phyloP scores from a whole-genome alignment of 2,797 vertebrate genomes.

The Ciconia nigra region DNA sequence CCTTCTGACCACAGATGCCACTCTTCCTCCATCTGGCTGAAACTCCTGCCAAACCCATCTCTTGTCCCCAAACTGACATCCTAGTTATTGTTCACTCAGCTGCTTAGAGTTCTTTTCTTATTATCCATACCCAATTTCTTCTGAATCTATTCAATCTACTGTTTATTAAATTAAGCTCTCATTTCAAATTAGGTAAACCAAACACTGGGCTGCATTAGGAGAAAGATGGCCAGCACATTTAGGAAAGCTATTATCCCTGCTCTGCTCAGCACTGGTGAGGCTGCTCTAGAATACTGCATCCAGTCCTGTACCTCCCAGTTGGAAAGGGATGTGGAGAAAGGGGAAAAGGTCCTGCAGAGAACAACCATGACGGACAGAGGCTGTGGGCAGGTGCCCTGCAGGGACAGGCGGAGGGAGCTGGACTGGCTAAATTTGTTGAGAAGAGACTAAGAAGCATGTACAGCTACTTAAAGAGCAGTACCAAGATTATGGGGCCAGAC shows the following conservation, averaged over 20 bases:
- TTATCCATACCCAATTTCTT: not conserved
- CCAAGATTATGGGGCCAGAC: not conserved
- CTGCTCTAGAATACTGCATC: not conserved
- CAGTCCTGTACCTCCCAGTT: not conserved
- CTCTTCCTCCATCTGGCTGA: not conserved
- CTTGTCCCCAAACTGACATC: not conserved
- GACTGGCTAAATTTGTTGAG: not conserved
- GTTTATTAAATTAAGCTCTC: not conserved
- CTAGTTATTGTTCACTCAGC: not conserved
- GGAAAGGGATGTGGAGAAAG: not conserved
- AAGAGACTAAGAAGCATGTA: not conserved
- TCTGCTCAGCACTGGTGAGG: not conserved
- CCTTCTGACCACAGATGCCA: not conserved
- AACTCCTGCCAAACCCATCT: not conserved
- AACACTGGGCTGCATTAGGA: not conserved
- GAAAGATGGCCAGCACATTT: not conserved
- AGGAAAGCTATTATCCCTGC: not conserved
- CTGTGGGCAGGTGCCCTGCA: not conserved
- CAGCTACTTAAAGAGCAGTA: accelerated
- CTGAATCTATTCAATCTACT: not conserved
- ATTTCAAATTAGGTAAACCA: not conserved
- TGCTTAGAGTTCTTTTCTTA: not conserved
- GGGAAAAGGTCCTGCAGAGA: not conserved
- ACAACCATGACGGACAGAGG: not conserved
- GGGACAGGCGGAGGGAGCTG: not conserved